phyloP scores from a whole-genome alignment of 1,140 invertebrate species.

The Procambarus clarkii region DNA sequence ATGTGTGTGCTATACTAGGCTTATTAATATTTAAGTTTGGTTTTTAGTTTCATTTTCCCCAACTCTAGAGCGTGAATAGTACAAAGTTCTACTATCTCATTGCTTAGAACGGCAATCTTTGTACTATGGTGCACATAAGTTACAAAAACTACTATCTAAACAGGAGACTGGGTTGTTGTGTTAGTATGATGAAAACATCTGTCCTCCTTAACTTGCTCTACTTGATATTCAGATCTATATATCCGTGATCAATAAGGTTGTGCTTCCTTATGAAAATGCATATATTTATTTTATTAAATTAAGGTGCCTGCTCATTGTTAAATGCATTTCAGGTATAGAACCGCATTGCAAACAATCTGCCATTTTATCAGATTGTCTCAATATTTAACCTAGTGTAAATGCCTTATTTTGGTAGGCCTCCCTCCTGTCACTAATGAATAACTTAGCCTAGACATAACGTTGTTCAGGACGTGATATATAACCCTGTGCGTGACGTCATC shows the following conservation, averaged over 20 bases:
- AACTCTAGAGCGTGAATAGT: too few species aligned
- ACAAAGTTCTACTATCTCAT: too few species aligned
- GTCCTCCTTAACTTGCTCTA: neutral
- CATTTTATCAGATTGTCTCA: neutral
- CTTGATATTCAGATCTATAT: neutral
- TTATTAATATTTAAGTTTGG: too few species aligned
- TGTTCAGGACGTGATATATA: slow-evolving; percentile 20
- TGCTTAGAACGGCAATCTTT: too few species aligned
- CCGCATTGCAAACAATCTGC: slow-evolving; percentile 16
- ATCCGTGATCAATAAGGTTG: neutral
- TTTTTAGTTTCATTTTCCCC: too few species aligned
- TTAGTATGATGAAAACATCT: neutral
- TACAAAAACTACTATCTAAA: too few species aligned
- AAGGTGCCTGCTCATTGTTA: slow-evolving; percentile 41
- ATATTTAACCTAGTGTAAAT: neutral
- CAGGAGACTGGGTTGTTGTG: neutral
- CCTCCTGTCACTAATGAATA: slow-evolving; percentile 15
- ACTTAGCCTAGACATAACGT: slow-evolving; percentile 29
- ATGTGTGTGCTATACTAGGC: too few species aligned
- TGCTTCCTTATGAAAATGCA: slow-evolving; percentile 4
- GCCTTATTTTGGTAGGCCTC: slow-evolving; percentile 7
- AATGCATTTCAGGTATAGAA: slow-evolving; percentile 38
- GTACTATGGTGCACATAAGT: too few species aligned
- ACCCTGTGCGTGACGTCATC: slow-evolving; percentile 38
- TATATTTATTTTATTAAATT: neutral